These are phyloP conservation scores for Hirundo rustica DNA, from an alignment of 2,797 vertebrate genomes.

Conservation along the genomic window DNA sequence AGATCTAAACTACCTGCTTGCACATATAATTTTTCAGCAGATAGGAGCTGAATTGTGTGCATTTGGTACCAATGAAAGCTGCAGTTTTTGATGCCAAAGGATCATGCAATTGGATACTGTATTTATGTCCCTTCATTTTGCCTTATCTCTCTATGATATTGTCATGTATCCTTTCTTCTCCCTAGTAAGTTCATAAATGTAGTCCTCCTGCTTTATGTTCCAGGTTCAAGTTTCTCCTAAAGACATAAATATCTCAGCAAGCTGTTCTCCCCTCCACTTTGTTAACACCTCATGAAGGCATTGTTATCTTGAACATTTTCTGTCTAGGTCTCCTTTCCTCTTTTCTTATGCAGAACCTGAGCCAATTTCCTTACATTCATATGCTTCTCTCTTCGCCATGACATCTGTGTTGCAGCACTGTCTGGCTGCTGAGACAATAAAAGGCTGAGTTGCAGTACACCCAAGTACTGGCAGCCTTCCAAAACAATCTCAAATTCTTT, in stretches of 20 bases:
- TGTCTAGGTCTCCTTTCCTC: neutral
- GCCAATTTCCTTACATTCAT: neutral
- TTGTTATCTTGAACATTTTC: neutral
- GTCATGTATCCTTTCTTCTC: neutral
- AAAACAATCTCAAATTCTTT: neutral
- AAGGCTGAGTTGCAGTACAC: neutral
- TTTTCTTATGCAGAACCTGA: neutral
- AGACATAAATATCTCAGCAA: neutral
- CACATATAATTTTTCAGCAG: neutral
- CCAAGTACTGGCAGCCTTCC: neutral
- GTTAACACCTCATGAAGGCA: neutral
- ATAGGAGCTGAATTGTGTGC: neutral
- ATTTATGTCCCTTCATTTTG: neutral
- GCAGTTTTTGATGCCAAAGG: neutral
- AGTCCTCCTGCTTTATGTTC: neutral
- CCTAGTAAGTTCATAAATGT: neutral
- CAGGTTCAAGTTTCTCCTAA: neutral
- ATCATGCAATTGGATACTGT: neutral
- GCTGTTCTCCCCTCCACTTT: neutral
- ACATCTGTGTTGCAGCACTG: neutral
- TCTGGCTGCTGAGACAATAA: neutral
- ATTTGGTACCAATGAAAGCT: neutral
- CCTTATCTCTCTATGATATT: neutral
- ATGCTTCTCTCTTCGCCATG: neutral
- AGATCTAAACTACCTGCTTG: conserved; percentile 26